Percentiles rank a stretch among this genome's conserved stretches.
Conservation (phyloP, 1,140 invertebrate genomes). For the Eubasilissa regina region DNA sequence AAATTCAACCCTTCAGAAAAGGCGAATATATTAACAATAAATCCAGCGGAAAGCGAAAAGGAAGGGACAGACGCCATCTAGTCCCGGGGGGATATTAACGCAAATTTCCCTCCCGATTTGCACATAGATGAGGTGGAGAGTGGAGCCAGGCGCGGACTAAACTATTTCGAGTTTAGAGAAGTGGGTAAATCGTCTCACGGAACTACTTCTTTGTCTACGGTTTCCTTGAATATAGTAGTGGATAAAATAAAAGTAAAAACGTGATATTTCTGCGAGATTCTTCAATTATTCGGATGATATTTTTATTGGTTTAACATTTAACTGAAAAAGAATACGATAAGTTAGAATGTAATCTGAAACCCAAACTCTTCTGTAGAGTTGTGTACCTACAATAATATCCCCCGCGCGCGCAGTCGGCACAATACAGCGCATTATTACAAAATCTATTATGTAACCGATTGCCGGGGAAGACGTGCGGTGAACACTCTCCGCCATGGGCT, state of each 20-base stretch:
- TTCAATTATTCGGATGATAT: too few species aligned
- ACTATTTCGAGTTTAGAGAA: not conserved
- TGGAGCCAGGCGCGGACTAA: not conserved
- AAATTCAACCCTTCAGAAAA: constrained; percentile 16
- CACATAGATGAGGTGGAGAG: constrained; percentile 45
- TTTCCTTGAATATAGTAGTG: too few species aligned
- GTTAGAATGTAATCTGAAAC: too few species aligned
- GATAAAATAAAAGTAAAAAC: not conserved
- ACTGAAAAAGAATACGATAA: too few species aligned
- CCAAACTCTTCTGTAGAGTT: too few species aligned
- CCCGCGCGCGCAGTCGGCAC: constrained; percentile 20
- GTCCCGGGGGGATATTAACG: constrained; percentile 40
- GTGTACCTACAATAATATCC: too few species aligned
- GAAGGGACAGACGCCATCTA: constrained; percentile 19
- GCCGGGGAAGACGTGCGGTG: constrained; percentile 15
- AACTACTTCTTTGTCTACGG: too few species aligned
- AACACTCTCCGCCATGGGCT: constrained; percentile 10
- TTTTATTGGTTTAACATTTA: too few species aligned
- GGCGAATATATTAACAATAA: constrained; percentile 45
- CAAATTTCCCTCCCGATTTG: constrained; percentile 51
- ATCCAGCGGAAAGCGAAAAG: constrained; percentile 34
- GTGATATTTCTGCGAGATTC: too few species aligned
- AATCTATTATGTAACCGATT: constrained; percentile 29
- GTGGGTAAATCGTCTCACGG: too few species aligned
- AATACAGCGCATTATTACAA: constrained; percentile 16